A percentile compares a stretch with the other conserved stretches of the same genome.
phyloP scores from a whole-genome alignment of 2,797 vertebrate species.

The Galaxias olidus region DNA sequence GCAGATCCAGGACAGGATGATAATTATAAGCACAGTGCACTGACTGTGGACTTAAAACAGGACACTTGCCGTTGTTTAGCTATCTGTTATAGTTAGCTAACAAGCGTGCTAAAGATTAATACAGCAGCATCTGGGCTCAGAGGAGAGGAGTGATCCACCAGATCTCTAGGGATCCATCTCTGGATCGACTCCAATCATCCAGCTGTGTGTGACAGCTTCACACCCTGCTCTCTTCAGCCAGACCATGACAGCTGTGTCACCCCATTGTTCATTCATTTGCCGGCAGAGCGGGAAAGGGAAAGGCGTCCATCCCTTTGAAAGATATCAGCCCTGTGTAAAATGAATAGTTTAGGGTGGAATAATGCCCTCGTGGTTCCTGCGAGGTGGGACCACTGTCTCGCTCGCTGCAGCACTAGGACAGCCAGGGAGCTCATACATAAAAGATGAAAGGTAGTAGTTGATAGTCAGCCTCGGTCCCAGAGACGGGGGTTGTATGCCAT shows the following conservation, averaged over 20 bases:
- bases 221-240: constrained; percentile 4
- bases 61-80: no score
- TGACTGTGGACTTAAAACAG: no score
- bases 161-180: no score
- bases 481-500: constrained; percentile 30
- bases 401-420: constrained; percentile 77
- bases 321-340: constrained; percentile 65
- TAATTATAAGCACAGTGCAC: no score
- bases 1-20: no score
- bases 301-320: constrained; percentile 64
- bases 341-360: constrained; percentile 71
- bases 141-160: no score
- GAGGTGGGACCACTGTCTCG: constrained; percentile 67
- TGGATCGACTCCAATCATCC: no score
- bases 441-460: constrained; percentile 91
- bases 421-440: constrained; percentile 90
- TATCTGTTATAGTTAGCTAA: no score
- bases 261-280: constrained; percentile 55
- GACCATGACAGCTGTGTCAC: constrained; percentile 19
- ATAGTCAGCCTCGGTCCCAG: constrained; percentile 76
- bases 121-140: no score
- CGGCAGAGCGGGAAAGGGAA: constrained; percentile 45
- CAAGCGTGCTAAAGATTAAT: no score
- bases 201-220: not conserved
- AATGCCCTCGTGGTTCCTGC: constrained; percentile 62